Evolutionary conservation across 2,797 vertebrate species (phyloP).

Genomic region (Cuculus canorus): DNA sequence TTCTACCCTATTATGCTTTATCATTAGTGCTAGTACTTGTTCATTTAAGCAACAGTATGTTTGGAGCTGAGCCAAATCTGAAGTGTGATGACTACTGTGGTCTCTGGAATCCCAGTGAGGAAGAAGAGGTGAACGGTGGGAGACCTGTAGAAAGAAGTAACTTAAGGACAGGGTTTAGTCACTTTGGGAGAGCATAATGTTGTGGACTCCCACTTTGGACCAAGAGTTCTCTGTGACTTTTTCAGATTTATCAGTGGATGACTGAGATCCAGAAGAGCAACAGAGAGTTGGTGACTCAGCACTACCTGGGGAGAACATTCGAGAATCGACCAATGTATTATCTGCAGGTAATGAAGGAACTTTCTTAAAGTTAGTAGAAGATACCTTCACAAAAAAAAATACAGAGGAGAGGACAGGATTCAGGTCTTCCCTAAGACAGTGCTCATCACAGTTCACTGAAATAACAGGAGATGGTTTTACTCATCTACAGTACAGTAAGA

Average conservation of each 20-base stretch:
- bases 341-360: slow-evolving; percentile 64
- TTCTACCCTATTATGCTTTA: background rate
- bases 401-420: background rate
- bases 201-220: background rate
- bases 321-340: slow-evolving; percentile 65
- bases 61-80: background rate
- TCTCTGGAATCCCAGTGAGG: background rate
- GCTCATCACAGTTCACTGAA: background rate
- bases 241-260: slow-evolving; percentile 78
- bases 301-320: slow-evolving; percentile 63
- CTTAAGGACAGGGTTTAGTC: background rate
- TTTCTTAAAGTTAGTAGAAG: background rate
- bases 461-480: background rate
- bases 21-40: background rate
- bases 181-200: background rate
- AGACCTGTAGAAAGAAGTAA: background rate
- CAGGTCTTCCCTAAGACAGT: background rate
- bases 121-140: background rate
- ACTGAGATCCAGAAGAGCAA: slow-evolving; percentile 57
- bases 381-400: background rate
- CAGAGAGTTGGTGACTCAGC: slow-evolving; percentile 63
- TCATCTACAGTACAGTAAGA: background rate
- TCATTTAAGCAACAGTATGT: background rate
- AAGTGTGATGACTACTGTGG: background rate
- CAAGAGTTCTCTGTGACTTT: background rate